A percentile compares a stretch with the other conserved stretches of the same genome.
phyloP scores from a whole-genome alignment of 2,113 vertebrate species.

The Pelobates fuscus region DNA sequence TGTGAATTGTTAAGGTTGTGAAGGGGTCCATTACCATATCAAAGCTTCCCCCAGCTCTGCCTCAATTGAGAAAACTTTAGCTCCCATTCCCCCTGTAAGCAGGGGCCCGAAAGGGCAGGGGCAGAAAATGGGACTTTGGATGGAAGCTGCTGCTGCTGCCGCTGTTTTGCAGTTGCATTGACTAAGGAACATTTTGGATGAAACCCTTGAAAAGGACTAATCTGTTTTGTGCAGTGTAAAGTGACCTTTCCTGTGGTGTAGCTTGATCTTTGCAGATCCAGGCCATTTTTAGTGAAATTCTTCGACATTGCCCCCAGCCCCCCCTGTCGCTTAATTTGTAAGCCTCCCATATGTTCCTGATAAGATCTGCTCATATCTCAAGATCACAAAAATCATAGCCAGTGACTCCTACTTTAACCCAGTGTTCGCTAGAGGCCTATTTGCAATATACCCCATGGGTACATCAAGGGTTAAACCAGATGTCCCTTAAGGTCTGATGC shows the following conservation, averaged over 20 bases:
- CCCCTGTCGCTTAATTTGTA: too few relatives aligned
- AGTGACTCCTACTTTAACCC: slow-evolving; percentile 51
- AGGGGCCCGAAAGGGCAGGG: slow-evolving; percentile 80
- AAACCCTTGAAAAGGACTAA: slow-evolving; percentile 63
- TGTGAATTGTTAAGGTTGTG: slow-evolving; percentile 89
- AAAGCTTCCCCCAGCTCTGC: slow-evolving; percentile 83
- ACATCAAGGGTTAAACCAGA: slow-evolving; percentile 35
- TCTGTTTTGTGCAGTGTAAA: slow-evolving; percentile 71
- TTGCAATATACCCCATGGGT: too few relatives aligned
- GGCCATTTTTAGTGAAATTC: slow-evolving; percentile 53
- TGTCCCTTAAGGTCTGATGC: slow-evolving; percentile 49
- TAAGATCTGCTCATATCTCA: slow-evolving; percentile 59
- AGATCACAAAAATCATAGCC: slow-evolving; percentile 62
- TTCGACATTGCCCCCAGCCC: slow-evolving; percentile 52
- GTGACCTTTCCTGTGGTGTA: slow-evolving; percentile 62
- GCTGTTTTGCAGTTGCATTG: slow-evolving; percentile 72
- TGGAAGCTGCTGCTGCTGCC: slow-evolving; percentile 68
- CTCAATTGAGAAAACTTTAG: slow-evolving; percentile 84
- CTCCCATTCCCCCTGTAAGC: slow-evolving; percentile 82
- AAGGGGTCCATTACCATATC: slow-evolving; percentile 90
- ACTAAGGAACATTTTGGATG: slow-evolving; percentile 66
- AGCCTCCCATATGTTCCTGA: too few relatives aligned
- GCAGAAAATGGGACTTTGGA: slow-evolving; percentile 47
- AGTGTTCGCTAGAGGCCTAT: too few relatives aligned
- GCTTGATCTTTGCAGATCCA: slow-evolving; percentile 32